Base-by-base conservation (phyloP, 2,888 invertebrate species). In the Ormyrus pomaceus region DNA sequence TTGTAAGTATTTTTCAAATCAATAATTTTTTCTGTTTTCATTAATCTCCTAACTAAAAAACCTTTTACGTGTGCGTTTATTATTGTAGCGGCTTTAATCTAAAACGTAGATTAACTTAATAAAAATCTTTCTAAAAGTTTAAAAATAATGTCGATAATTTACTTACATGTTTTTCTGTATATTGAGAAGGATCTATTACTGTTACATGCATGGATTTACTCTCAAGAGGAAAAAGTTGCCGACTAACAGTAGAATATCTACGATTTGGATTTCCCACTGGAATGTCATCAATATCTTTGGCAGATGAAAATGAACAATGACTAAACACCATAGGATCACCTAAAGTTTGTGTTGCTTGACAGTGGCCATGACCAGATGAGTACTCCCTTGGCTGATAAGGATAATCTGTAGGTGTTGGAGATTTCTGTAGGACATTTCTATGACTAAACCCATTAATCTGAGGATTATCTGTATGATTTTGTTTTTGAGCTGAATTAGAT, bases 21-120 rank as follows among this genome's bases (percentile, higher is more conserved):
- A 89, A 95, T 95, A 11, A 98, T 95, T 85, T 95, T 94, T 86
- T 95, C 95, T 0, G 97, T 96, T 85, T 92, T 93, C 91, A 98
- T 93, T 73, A 98, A 92, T 62, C 97, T 93, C 69, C 98, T 93
- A 45, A 95, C 95, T 75, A 98, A 92, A 89, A 94, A 97, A 0
- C 98, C 98, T 86, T 94, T 94, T 46, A 92, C 93, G 85, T 92
- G 92, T 8, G 96, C 95, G 83, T 94, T 94, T 80, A 96, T 94
- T 83, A 91, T 91, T 46, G 93, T 93, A 13, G 95, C 95, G 5
- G 96, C 96, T 84, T 89, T 88, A 81, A 91, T 86, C 92, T 92
- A 79, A 81, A 73, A 81, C 55, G 13, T 55, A 64, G 77, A 77
- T 51, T 5, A 69, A 58, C 6, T 3, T 5, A 68, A 66, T 53